These are phyloP conservation scores for Notospermus geniculatus DNA, from an alignment of 1,140 invertebrate species.

Conservation along the genomic window DNA sequence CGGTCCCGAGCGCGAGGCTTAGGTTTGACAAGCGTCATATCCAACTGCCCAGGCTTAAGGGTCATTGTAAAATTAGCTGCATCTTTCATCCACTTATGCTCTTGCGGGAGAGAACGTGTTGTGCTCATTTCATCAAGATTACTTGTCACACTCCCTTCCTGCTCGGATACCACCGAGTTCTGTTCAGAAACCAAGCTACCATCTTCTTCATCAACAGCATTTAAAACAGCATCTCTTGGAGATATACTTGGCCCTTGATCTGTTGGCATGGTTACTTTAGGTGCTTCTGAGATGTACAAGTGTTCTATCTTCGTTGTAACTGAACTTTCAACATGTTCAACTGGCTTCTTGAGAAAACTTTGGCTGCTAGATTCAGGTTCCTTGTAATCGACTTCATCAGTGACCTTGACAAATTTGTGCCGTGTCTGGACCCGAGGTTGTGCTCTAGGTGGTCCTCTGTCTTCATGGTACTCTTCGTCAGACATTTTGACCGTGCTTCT, in stretches of 20 bases:
- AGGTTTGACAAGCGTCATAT: constrained; percentile 6
- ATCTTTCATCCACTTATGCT: constrained; percentile 6
- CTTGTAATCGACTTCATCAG: background rate
- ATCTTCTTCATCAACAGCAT: background rate
- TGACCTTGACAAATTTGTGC: background rate
- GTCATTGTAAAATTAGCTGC: background rate
- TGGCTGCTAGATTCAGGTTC: no score
- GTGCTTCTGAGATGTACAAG: background rate
- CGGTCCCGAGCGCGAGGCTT: background rate
- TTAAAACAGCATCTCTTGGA: background rate
- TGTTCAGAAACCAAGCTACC: background rate
- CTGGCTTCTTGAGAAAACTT: no score
- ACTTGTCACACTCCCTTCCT: background rate
- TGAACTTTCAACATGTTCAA: background rate
- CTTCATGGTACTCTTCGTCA: background rate
- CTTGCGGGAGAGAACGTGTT: background rate
- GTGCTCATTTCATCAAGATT: constrained; percentile 4
- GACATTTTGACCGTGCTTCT: constrained; percentile 1
- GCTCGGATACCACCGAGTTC: background rate
- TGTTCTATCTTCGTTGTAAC: background rate
- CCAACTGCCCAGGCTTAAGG: background rate
- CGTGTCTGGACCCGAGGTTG: background rate
- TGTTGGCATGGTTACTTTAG: background rate
- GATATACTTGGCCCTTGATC: background rate
- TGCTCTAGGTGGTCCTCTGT: background rate